Percentiles rank a stretch among this genome's conserved stretches.
These are phyloP conservation scores for Acanthurus tractus DNA, from an alignment of 2,797 vertebrate genomes.

Conservation along the genomic window DNA sequence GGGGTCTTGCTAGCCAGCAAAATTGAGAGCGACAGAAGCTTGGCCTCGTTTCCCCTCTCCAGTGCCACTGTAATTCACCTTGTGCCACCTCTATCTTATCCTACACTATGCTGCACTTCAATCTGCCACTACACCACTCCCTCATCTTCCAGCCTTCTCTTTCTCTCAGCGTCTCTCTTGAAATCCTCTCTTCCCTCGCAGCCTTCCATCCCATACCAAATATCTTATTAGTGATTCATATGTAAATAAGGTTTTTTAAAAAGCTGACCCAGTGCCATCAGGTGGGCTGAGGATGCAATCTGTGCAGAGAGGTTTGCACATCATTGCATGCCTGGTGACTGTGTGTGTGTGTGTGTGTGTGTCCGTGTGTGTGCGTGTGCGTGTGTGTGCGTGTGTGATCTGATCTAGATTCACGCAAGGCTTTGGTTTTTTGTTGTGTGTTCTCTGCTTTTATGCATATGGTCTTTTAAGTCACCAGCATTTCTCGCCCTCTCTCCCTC, in stretches of 20 bases:
- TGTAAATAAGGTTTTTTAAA: constrained; percentile 65
- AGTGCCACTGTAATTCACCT: constrained; percentile 73
- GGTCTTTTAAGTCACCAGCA: constrained; percentile 25
- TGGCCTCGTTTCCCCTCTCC: constrained; percentile 70
- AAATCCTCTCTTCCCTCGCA: not conserved
- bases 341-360: not conserved
- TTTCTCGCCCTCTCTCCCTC: not conserved
- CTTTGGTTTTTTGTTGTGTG: constrained; percentile 25
- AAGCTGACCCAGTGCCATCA: constrained; percentile 56
- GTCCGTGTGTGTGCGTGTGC: too few relatives aligned
- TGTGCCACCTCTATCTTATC: constrained; percentile 75
- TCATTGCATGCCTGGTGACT: constrained; percentile 2
- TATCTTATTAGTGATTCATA: constrained; percentile 56
- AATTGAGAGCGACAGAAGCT: constrained; percentile 77
- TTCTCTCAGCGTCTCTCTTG: constrained; percentile 23
- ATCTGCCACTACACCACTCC: constrained; percentile 53
- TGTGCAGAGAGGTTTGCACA: constrained; percentile 41
- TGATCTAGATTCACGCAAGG: constrained; percentile 39
- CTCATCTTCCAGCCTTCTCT: constrained; percentile 36
- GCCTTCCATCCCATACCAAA: constrained; percentile 4
- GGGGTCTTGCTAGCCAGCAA: constrained; percentile 59
- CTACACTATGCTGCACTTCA: constrained; percentile 66
- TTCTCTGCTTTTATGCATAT: constrained; percentile 34
- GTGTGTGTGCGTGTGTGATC: constrained; percentile 7
- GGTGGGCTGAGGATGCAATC: constrained; percentile 58